phyloP scores from a whole-genome alignment of 30 jellyfish, hydroid and myxozoan species.

The Clytia hemisphaerica region DNA sequence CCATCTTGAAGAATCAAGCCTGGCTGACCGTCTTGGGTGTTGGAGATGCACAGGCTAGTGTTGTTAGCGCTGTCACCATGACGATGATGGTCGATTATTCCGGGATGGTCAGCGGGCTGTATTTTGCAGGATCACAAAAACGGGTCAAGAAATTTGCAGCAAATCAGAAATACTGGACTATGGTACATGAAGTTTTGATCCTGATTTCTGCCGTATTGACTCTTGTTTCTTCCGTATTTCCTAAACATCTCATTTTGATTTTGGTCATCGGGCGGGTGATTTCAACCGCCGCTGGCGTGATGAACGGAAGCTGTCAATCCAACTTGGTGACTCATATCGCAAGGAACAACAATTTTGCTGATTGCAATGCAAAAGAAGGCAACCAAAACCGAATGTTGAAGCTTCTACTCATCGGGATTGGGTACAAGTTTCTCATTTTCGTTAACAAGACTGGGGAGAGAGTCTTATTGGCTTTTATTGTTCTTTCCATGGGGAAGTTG shows the following conservation, averaged over 20 bases:
- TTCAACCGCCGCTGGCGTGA: not conserved
- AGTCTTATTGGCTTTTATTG: not conserved
- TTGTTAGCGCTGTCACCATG: not conserved
- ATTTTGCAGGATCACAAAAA: not conserved
- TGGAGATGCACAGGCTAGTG: not conserved
- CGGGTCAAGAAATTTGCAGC: not conserved
- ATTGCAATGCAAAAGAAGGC: slow-evolving; percentile 3
- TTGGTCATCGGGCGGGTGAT: not conserved
- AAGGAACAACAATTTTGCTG: not conserved
- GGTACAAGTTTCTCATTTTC: not conserved
- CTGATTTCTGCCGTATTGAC: not conserved
- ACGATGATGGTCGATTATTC: not conserved
- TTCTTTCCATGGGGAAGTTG: not conserved
- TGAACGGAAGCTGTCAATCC: not conserved
- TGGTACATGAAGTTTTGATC: not conserved
- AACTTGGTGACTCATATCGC: slow-evolving; percentile 5
- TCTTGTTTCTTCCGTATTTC: not conserved
- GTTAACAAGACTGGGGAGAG: not conserved
- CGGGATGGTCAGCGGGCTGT: not conserved
- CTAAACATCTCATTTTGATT: not conserved
- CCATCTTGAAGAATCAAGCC: not conserved
- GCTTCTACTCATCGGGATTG: not conserved
- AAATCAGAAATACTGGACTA: slow-evolving; percentile 2
- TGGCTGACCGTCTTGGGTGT: not conserved
- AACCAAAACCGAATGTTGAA: not conserved